Conservation (phyloP, 2,888 invertebrate genomes). For the Anorthoa munda region DNA sequence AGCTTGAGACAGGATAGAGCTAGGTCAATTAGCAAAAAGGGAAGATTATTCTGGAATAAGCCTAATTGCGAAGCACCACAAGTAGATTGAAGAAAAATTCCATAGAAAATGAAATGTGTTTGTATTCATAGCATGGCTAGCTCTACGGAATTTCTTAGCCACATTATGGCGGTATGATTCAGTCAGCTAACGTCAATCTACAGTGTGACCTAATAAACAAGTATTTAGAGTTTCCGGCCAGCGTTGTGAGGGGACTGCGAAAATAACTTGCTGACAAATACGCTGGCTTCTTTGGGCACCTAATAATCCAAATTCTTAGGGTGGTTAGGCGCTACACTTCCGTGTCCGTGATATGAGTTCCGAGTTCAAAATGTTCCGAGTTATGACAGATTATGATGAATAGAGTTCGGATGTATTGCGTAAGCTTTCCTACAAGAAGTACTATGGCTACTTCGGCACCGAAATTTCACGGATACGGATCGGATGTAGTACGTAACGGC, state of each 20-base stretch:
- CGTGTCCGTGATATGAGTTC: too few relatives aligned
- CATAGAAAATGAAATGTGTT: constrained; percentile 22
- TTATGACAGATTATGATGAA: too few relatives aligned
- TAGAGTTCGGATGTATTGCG: neutral
- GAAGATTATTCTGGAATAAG: too few relatives aligned
- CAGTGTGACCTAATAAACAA: constrained; percentile 47
- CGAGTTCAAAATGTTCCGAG: too few relatives aligned
- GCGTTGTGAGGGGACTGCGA: constrained; percentile 28
- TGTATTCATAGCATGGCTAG: constrained; percentile 40
- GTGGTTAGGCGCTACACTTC: too few relatives aligned
- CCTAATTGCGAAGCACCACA: too few relatives aligned
- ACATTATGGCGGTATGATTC: constrained; percentile 47
- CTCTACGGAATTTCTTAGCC: constrained; percentile 48
- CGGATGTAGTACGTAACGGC: too few relatives aligned
- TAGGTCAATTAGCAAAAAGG: too few relatives aligned
- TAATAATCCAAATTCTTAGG: neutral
- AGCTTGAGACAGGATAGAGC: too few relatives aligned
- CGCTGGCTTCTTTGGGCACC: neutral
- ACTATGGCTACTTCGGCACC: too few relatives aligned
- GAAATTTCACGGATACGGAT: too few relatives aligned
- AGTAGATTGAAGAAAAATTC: neutral
- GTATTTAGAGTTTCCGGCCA: constrained; percentile 44
- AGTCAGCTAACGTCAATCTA: constrained; percentile 29
- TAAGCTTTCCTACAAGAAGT: too few relatives aligned
- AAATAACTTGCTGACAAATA: constrained; percentile 13